Evolutionary conservation across 2,113 vertebrate genomes (phyloP).

Genomic region (Blennius ocellaris): DNA sequence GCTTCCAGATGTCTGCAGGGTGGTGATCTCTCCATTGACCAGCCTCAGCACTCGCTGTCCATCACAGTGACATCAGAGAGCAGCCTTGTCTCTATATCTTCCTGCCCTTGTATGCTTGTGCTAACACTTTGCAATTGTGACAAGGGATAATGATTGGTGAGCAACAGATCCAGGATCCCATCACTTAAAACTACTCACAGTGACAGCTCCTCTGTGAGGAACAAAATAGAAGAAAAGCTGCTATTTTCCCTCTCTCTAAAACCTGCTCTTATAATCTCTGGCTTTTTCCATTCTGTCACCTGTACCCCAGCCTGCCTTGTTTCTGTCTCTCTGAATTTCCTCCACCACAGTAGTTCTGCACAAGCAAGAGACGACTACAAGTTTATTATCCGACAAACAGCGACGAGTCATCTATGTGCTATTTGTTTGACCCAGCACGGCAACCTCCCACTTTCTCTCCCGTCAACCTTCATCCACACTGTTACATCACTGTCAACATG

Average conservation of each 20-base stretch:
- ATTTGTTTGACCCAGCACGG: conserved; percentile 86
- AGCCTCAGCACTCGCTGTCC: conserved; percentile 27
- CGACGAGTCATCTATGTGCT: conserved; percentile 81
- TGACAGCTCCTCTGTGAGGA: conserved; percentile 63
- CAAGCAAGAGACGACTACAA: conserved; percentile 70
- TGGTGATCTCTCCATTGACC: conserved; percentile 38
- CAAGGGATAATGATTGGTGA: conserved; percentile 75
- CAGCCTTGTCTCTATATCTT: conserved; percentile 49
- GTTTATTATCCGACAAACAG: conserved; percentile 86
- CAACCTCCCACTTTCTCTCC: neutral
- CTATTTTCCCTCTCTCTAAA: neutral
- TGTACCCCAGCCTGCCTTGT: conserved; percentile 6
- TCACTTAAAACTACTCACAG: conserved; percentile 68
- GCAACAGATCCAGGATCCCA: conserved; percentile 53
- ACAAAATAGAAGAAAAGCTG: conserved; percentile 18
- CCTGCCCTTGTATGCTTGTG: conserved; percentile 37
- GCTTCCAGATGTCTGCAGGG: conserved; percentile 13
- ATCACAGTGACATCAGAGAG: conserved; percentile 56
- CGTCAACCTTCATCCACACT: neutral
- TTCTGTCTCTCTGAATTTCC: conserved; percentile 54
- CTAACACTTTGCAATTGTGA: conserved; percentile 64
- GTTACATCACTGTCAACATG: conserved; percentile 11
- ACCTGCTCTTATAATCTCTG: neutral
- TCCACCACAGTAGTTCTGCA: conserved; percentile 45
- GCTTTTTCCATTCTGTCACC: neutral